Evolutionary conservation across 2,888 invertebrate genomes (phyloP).

Genomic region (Cacoxenus indagator): DNA sequence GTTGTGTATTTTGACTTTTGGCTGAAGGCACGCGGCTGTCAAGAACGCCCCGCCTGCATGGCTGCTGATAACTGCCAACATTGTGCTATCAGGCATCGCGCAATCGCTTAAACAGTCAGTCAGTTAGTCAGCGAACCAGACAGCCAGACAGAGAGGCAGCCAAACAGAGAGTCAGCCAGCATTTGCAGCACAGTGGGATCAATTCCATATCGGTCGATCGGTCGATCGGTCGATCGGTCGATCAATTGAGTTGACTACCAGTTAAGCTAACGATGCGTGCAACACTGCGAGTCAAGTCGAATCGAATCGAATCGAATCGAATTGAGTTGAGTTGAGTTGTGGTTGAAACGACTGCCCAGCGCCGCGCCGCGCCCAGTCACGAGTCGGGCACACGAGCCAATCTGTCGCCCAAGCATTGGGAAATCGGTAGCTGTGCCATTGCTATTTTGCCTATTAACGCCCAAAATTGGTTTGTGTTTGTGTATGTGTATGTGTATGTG

Average conservation of each 20-base stretch:
- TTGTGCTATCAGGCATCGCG: constrained; percentile 2
- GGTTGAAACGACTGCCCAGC: no score
- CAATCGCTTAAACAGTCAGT: not conserved
- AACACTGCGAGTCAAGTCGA: not conserved
- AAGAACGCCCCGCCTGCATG: not conserved
- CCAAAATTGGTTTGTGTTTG: no score
- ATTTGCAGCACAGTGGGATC: not conserved
- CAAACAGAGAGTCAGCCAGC: not conserved
- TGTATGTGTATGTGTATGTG: no score
- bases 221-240: not conserved
- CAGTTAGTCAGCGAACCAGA: not conserved
- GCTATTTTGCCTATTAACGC: no score
- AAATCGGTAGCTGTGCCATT: no score
- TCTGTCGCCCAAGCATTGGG: not conserved
- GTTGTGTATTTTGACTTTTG: not conserved
- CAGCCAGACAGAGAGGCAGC: not conserved
- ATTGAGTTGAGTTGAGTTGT: no score
- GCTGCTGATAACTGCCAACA: constrained; percentile 7
- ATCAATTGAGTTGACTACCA: not conserved
- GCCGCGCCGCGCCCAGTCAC: constrained; percentile 18
- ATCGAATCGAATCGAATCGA: not conserved
- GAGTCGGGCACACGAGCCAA: constrained; percentile 11
- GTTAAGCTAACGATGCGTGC: constrained; percentile 3
- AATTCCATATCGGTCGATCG: not conserved
- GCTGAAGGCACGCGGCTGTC: constrained; percentile 7